Percentiles rank a stretch among this genome's conserved stretches.
Evolutionary conservation across 2,888 invertebrate genomes (phyloP).

Genomic region (Latheticus oryzae): DNA sequence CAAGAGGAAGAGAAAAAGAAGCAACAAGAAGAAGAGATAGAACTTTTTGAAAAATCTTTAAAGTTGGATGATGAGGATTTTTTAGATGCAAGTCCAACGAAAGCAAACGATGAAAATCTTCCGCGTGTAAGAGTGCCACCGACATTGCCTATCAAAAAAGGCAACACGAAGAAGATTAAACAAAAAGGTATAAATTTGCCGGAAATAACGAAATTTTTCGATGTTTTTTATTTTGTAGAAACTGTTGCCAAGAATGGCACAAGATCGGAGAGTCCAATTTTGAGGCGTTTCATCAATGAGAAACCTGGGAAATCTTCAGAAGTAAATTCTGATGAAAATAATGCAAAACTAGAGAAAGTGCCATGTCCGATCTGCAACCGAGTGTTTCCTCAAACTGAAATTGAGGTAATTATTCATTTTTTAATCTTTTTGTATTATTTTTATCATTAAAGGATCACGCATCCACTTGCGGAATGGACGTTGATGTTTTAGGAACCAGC

Average conservation of each 20-base stretch:
- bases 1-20: constrained; percentile 1
- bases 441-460: constrained; percentile 18
- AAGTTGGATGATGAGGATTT: not conserved
- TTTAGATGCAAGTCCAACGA: constrained; percentile 2
- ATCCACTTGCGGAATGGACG: constrained; percentile 16
- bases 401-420: constrained; percentile 15
- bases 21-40: constrained; percentile 5
- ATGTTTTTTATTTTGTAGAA: constrained; percentile 14
- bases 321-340: too few species aligned
- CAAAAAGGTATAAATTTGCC: constrained; percentile 14
- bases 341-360: not conserved
- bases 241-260: not conserved
- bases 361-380: constrained; percentile 18
- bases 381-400: constrained; percentile 1
- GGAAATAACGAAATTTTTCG: too few species aligned
- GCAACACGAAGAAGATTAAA: not conserved
- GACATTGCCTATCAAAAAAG: not conserved
- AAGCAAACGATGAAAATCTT: constrained; percentile 13
- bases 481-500: not conserved
- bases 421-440: constrained; percentile 2
- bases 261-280: constrained; percentile 1
- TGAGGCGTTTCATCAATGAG: not conserved
- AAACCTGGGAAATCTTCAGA: too few species aligned
- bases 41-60: constrained; percentile 14
- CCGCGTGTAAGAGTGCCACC: not conserved